Percentiles rank a stretch among this genome's conserved stretches.
These are phyloP conservation scores for Heliconius sara DNA, from an alignment of 2,888 invertebrate species.

Conservation along the genomic window DNA sequence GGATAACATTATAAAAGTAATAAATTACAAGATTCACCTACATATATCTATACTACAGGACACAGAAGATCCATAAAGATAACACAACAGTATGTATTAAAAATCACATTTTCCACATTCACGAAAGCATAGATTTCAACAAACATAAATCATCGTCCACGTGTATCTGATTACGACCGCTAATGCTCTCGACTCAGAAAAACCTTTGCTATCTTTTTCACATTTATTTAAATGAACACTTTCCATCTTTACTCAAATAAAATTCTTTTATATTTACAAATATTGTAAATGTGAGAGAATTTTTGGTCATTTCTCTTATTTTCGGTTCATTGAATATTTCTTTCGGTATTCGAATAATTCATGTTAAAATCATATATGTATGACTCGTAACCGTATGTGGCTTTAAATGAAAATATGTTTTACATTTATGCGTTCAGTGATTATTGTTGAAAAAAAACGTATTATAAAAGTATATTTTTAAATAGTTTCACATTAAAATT, in stretches of 20 bases:
- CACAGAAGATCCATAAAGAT: background rate
- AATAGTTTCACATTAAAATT: too few relatives aligned
- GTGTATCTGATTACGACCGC: slow-evolving; percentile 25
- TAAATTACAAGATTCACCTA: too few relatives aligned
- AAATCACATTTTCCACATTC: background rate
- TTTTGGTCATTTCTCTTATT: background rate
- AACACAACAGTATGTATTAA: background rate
- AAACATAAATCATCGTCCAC: slow-evolving; percentile 26
- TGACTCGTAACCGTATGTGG: slow-evolving; percentile 7
- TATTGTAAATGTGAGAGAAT: background rate
- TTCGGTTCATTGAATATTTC: slow-evolving; percentile 10
- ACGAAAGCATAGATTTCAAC: slow-evolving; percentile 10
- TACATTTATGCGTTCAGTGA: background rate
- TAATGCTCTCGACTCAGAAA: slow-evolving; percentile 29
- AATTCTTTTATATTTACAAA: slow-evolving; percentile 10
- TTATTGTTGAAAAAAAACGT: background rate
- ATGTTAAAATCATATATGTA: slow-evolving; percentile 2
- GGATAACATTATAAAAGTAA: too few relatives aligned
- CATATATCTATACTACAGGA: too few relatives aligned
- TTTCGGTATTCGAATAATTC: background rate
- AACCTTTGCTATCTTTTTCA: slow-evolving; percentile 22
- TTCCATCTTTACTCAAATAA: slow-evolving; percentile 18
- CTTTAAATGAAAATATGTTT: slow-evolving; percentile 9
- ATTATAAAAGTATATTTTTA: too few relatives aligned
- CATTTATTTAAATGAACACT: slow-evolving; percentile 30